These are phyloP conservation scores for Misgurnus mizolepis DNA, from an alignment of 2,113 vertebrate species.

Conservation along the genomic window DNA sequence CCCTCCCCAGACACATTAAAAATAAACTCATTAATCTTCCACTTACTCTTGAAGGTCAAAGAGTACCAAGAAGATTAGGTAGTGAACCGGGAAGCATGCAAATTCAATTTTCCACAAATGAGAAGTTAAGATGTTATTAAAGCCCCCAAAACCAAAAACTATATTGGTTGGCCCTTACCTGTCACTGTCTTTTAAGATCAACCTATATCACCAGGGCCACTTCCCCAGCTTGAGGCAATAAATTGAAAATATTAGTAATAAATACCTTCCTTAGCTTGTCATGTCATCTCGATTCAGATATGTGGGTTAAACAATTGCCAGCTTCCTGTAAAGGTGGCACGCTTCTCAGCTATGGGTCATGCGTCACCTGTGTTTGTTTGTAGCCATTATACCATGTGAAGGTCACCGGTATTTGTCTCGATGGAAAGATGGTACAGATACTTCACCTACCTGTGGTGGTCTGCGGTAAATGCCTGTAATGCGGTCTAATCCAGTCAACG, in stretches of 20 bases:
- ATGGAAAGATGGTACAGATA: background rate
- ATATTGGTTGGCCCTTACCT: conserved; percentile 1
- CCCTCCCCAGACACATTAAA: conserved; percentile 3
- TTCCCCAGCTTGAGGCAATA: conserved; percentile 2
- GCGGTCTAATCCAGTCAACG: conserved; percentile 23
- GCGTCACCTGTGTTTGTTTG: conserved; percentile 15
- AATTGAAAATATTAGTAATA: conserved; percentile 18
- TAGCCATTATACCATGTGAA: conserved; percentile 27
- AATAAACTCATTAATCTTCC: conserved; percentile 25
- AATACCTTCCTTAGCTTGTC: conserved; percentile 12
- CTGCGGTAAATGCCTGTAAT: conserved; percentile 12
- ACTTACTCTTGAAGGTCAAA: conserved; percentile 29
- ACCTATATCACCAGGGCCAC: background rate
- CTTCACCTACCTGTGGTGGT: conserved; percentile 17
- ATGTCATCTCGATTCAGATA: background rate
- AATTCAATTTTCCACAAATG: conserved; percentile 16
- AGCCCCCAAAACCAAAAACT: background rate
- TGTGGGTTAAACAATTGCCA: background rate
- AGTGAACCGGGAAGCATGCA: conserved; percentile 22
- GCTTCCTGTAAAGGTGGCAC: background rate
- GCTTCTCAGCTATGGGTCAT: background rate
- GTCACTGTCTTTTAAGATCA: conserved; percentile 31
- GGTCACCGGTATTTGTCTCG: conserved; percentile 14
- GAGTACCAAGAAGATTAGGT: conserved; percentile 1
- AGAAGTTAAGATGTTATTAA: conserved; percentile 8